A percentile compares a stretch with the other conserved stretches of the same genome.
These are phyloP conservation scores for Aleiodes sp. DNA, from an alignment of 1,140 invertebrate genomes.

Conservation along the genomic window DNA sequence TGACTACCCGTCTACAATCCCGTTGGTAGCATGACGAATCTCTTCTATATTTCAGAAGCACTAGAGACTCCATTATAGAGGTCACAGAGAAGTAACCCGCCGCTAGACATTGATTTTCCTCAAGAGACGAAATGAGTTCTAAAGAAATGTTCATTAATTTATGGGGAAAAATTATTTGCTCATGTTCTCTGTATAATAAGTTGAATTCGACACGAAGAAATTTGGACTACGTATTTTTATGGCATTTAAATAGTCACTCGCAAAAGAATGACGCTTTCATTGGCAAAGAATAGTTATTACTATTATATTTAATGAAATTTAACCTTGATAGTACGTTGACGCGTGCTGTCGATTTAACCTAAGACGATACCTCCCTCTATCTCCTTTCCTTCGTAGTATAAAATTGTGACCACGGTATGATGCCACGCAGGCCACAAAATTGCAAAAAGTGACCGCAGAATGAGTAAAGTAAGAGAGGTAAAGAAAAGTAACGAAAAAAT, in stretches of 20 bases:
- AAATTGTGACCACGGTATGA: conserved; percentile 19
- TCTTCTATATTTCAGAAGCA: conserved; percentile 24
- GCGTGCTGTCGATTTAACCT: conserved; percentile 26
- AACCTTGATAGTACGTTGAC: conserved; percentile 9
- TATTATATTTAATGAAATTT: background rate
- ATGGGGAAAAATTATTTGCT: no score
- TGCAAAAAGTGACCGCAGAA: conserved; percentile 19
- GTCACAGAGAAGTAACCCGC: background rate
- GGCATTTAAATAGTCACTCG: no score
- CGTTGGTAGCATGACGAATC: conserved; percentile 10
- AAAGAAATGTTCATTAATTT: background rate
- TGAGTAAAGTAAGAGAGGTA: background rate
- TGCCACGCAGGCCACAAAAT: conserved; percentile 9
- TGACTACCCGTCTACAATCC: conserved; percentile 23
- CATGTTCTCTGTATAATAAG: no score
- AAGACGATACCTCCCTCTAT: conserved; percentile 1
- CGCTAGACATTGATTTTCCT: conserved; percentile 8
- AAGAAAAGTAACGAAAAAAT: conserved; percentile 3
- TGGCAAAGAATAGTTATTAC: no score
- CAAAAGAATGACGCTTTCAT: no score
- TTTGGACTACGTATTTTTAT: no score
- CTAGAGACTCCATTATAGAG: conserved; percentile 2
- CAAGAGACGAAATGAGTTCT: background rate
- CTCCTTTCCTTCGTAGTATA: background rate
- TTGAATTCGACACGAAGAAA: no score